These are phyloP conservation scores for Stictonetta naevosa DNA, from an alignment of 2,113 vertebrate genomes.

Conservation along the genomic window DNA sequence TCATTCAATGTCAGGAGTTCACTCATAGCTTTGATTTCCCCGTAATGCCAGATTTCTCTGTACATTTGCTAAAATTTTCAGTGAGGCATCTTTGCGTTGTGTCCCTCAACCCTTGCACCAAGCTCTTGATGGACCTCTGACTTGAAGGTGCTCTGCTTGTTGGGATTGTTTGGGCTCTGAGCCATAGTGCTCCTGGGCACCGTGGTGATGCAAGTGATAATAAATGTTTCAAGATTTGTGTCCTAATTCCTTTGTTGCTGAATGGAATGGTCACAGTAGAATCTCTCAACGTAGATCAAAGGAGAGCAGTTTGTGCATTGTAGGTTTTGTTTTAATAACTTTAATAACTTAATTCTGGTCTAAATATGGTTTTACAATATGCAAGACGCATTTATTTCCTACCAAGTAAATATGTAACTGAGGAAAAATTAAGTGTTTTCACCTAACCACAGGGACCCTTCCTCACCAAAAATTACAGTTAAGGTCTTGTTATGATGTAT, in stretches of 20 bases:
- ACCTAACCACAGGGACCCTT: neutral
- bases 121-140: fast-evolving
- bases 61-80: neutral
- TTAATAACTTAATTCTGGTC: neutral
- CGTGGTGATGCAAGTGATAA: neutral
- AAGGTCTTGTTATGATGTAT: neutral
- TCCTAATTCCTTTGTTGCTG: neutral
- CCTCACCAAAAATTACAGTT: neutral
- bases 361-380: neutral
- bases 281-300: neutral
- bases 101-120: neutral
- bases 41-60: fast-evolving
- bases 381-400: neutral
- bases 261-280: neutral
- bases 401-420: neutral
- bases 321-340: neutral
- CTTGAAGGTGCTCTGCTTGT: neutral
- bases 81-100: neutral
- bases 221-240: neutral
- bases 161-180: neutral
- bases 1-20: neutral
- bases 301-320: neutral
- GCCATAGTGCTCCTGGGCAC: neutral
- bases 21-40: neutral
- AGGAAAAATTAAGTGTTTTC: neutral